These are phyloP conservation scores for Microcebus murinus DNA, from an alignment of 2,113 vertebrate genomes.

Conservation along the genomic window DNA sequence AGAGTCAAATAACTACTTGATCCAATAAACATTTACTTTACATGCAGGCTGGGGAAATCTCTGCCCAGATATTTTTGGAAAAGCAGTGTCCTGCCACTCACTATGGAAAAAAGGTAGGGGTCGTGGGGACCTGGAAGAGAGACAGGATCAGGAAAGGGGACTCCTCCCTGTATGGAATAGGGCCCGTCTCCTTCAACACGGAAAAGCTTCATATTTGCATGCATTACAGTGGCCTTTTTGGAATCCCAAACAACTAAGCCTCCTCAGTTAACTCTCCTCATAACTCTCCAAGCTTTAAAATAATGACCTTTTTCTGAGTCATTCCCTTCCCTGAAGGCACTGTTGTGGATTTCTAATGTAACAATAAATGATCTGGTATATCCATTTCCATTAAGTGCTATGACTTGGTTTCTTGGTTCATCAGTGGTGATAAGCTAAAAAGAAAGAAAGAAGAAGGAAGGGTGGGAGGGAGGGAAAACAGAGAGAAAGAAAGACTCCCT, in stretches of 20 bases:
- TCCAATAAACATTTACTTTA: not conserved
- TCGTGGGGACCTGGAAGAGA: not conserved
- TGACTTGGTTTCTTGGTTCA: slow-evolving; percentile 10
- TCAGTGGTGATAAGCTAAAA: not conserved
- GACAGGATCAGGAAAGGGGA: not conserved
- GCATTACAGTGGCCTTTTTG: not conserved
- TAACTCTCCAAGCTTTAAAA: not conserved
- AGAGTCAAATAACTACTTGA: not conserved
- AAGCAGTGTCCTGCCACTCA: not conserved
- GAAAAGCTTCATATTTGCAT: not conserved
- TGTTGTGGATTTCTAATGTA: not conserved
- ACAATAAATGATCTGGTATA: not conserved
- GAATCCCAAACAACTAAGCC: not conserved
- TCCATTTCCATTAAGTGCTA: not conserved
- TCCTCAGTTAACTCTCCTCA: not conserved
- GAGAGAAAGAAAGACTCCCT: too few species aligned
- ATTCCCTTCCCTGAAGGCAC: not conserved
- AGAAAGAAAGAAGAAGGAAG: not conserved
- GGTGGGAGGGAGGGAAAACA: not conserved
- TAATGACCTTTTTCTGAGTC: not conserved
- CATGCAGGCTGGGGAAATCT: not conserved
- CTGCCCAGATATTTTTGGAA: not conserved
- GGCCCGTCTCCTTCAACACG: not conserved
- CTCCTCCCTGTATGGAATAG: too few species aligned
- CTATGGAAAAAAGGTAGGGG: not conserved